Base-by-base conservation (phyloP, 2,113 vertebrate species). In the Grammomys dolichurus region DNA sequence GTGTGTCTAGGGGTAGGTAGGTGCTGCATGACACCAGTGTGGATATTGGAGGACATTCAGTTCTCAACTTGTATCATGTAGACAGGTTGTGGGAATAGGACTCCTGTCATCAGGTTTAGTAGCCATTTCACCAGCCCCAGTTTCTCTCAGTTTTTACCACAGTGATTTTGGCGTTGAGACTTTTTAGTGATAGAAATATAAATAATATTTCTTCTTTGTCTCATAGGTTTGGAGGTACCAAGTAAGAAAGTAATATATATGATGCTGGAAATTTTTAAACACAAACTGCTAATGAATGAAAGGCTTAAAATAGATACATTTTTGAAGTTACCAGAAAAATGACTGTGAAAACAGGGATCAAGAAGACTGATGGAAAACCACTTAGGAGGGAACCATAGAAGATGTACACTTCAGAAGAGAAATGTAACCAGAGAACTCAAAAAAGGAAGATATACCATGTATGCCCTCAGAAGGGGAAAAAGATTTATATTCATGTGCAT, bases 391-490 rank as follows among this genome's bases (percentile, higher is more conserved):
- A 97, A 91, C 90, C 95, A 94, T 94, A 97, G 97, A 97, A 96
- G 88, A 98, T 98, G 97, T 96, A 80, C 93, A 91, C 95, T 92
- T 97, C 96, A 58, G 92, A 97, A 89, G 89, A 95, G 36, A 97
- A 77, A 82, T 69, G 65, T 54, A 92, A 95, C 63, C 96, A 89
- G 94, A 97, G 97, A 97, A 97, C 97, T 97, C 97, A 94, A 58
- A 98, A 88, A 89, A 95, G 90, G 75, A 97, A 97, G 89, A 43
- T 89, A 43, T 87, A 89, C 92, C 93, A 96, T 97, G 93, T 56
- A 13, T 86, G 89, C 94, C 95, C 96, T 95, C 97, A 87, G 72
- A 95, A 97, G 97, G 97, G 92, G 90, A 95, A 94, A 91, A 97
- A 94, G 86, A 95, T 97, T 91, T 95, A 96, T 87, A 96, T 98